phyloP scores from a whole-genome alignment of 2,113 vertebrate species.

The Setophaga petechia region DNA sequence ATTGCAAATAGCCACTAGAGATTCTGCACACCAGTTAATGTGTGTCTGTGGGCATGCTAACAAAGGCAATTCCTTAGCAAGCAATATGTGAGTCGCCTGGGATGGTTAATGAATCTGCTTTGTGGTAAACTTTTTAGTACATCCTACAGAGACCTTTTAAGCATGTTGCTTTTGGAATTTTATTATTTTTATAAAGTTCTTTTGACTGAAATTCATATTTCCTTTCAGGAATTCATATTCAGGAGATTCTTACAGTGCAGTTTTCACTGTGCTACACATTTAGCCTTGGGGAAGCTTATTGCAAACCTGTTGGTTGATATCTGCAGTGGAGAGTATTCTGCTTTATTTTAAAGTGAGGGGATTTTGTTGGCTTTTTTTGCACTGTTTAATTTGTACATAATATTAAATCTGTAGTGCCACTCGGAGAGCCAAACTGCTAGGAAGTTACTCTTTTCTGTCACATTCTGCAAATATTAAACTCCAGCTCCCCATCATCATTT shows the following conservation, averaged over 20 bases:
- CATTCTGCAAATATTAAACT: background rate
- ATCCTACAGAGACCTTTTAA: constrained; percentile 50
- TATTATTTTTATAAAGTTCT: background rate
- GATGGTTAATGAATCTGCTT: constrained; percentile 73
- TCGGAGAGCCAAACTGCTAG: background rate
- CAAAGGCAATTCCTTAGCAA: constrained; percentile 74
- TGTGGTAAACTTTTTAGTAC: constrained; percentile 69
- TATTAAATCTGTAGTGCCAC: background rate
- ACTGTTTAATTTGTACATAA: background rate
- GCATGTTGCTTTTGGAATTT: background rate
- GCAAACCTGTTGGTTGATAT: background rate
- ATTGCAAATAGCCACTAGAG: constrained; percentile 73
- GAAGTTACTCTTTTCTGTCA: background rate
- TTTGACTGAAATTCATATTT: constrained; percentile 11
- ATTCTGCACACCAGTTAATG: constrained; percentile 63
- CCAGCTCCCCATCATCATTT: constrained; percentile 51
- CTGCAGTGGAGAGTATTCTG: background rate
- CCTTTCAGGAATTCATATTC: background rate
- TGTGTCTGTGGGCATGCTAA: constrained; percentile 71
- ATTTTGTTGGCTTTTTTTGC: background rate
- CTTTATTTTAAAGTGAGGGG: background rate
- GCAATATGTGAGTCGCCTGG: constrained; percentile 56
- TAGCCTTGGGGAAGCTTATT: background rate
- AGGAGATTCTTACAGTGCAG: background rate
- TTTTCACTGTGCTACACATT: background rate